Evolutionary conservation across 2,888 invertebrate species (phyloP).

Genomic region (Thalpophila matura): DNA sequence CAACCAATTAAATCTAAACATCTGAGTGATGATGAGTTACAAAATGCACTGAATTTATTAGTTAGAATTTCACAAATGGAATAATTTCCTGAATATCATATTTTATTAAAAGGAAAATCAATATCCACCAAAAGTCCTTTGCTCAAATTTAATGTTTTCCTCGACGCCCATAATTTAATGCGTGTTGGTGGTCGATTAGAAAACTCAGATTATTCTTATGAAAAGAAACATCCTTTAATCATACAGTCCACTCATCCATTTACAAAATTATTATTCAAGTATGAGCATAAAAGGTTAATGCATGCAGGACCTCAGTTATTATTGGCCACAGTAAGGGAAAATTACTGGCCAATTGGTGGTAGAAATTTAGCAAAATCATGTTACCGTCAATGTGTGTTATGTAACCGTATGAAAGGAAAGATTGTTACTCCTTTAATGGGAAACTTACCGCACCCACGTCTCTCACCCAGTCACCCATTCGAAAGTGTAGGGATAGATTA

Average conservation of each 20-base stretch:
- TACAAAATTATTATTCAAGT: slow-evolving; percentile 34
- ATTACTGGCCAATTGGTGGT: slow-evolving; percentile 41
- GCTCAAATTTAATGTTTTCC: too few species aligned
- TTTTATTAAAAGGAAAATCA: neutral
- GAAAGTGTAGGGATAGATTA: slow-evolving; percentile 3
- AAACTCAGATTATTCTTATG: slow-evolving; percentile 18
- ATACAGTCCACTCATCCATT: slow-evolving; percentile 43
- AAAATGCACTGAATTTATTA: slow-evolving; percentile 1
- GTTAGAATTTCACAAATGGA: slow-evolving; percentile 1
- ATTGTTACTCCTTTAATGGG: slow-evolving; percentile 46
- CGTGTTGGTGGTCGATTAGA: too few species aligned
- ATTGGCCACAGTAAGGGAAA: slow-evolving; percentile 31
- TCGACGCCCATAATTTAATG: too few species aligned
- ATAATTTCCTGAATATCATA: slow-evolving; percentile 19
- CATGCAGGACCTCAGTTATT: slow-evolving; percentile 44
- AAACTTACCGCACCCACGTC: slow-evolving; percentile 41
- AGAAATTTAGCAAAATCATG: slow-evolving; percentile 48
- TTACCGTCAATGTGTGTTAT: slow-evolving; percentile 44
- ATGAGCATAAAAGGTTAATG: slow-evolving; percentile 16
- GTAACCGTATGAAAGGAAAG: slow-evolving; percentile 52
- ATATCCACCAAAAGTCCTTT: neutral
- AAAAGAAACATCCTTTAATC: slow-evolving; percentile 35
- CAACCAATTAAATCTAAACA: neutral
- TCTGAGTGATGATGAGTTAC: neutral
- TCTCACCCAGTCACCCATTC: slow-evolving; percentile 27